Base-by-base conservation (phyloP, 2,797 vertebrate species). In the Tamandua tetradactyla region DNA sequence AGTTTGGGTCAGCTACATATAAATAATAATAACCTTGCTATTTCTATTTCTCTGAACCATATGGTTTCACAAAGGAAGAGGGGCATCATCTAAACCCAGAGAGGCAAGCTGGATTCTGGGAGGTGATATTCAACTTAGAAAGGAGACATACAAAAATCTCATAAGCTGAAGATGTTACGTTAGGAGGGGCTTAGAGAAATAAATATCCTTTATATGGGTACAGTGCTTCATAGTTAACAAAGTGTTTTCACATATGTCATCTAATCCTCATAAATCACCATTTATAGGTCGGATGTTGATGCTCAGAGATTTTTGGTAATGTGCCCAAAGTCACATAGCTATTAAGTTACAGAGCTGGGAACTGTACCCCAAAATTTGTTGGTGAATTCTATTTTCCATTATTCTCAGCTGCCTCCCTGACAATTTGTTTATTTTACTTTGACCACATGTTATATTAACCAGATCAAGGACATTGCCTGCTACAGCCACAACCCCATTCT, bases 331-430 rank as follows among this genome's bases (percentile, higher is more conserved):
- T n/a, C n/a, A n/a, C n/a, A n/a, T n/a, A n/a, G 35, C 20, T 78
- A 59, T 52, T 76, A 91, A 86, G 11, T 75, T 94, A 18, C 52
- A 92, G 91, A 76, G 44, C 22, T 93, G 85, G 71, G 64, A 94
- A 74, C 4, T 17, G 71, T 52, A 62, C 5, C 22, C 25, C 44
- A 8, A 35, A 61, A 59, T 84, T 37, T 8, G 52, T 42, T 66
- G 79, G 47, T 92, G 74, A 64, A 42, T 94, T 85, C 49, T 72
- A 61, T 6, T 87, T 94, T 35, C 7, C 7, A 2, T 55, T 42
- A 66, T 71, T 86, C 83, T 37, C 17, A 64, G 47, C 17, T 6
- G 7, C 37, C 27, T 95, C 37, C 9, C 25, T 78, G n/a, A 69
- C 27, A 35, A 55, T 44, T 15, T 86, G 30, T 22, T 59, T 44